Base-by-base conservation (phyloP, 2,113 vertebrate species). In the Hiodon tergisus region DNA sequence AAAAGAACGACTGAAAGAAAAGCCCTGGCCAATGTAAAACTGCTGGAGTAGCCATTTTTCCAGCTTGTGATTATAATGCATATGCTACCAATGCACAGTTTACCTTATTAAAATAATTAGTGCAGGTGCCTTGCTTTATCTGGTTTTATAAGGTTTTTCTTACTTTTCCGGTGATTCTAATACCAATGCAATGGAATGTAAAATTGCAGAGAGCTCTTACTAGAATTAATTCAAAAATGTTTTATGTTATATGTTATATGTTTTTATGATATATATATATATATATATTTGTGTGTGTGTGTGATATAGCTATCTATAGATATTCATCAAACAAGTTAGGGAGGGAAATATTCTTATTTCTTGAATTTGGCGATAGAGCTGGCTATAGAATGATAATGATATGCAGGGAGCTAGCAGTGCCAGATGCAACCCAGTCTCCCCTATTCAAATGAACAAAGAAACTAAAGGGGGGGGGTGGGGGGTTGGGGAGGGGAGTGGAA, bases 381-480 rank as follows among this genome's bases (percentile, higher is more conserved):
- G 69, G 66, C 17, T 61, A 73, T 16, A 63, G 79, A 77, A 77
- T 81, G 85, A 82, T 86, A 87, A 88, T 86, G 78, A 83, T 82
- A 86, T 85, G 82, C 80, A 80, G 77, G 82, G 76, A 10, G 74
- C 76, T 31, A 78, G 78, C 76, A 74, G 77, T 46, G 68, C 72
- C 76, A 75, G 78, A 82, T 76, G 66, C 85, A 79, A 84, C 78
- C 76, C 59, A 58, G 79, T 52, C 77, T 75, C 31, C 75, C 78
- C 74, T 78, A 79, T 81, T 70, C 67, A 75, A 57, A 76, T 62
- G 69, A 77, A 85, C 73, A 77, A 77, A 78, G 63, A 31, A 52
- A 3, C 66, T 67, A 48, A 48, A 14, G 71, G 58, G 77, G 51
- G 67, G 50, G 58, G 66, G 71, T 31, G 69, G 66, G 4, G 63